A percentile compares a stretch with the other conserved stretches of the same genome.
These are phyloP conservation scores for Opisthocomus hoazin DNA, from an alignment of 2,113 vertebrate species.

Conservation along the genomic window DNA sequence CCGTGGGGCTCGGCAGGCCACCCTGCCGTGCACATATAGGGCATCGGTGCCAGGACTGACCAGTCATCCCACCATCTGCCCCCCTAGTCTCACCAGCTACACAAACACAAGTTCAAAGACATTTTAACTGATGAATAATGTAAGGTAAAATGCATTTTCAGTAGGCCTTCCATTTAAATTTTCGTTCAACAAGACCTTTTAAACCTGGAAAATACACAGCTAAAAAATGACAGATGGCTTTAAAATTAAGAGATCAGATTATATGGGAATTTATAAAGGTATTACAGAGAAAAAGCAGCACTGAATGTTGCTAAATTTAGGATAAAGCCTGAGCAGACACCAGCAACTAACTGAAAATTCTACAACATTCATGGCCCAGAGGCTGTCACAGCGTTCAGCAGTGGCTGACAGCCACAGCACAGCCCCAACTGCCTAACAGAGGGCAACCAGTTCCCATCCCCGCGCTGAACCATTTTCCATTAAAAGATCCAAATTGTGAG, in stretches of 20 bases:
- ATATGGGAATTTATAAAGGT: slow-evolving; percentile 43
- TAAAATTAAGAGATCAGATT: slow-evolving; percentile 47
- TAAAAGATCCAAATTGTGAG: neutral
- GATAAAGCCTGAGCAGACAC: slow-evolving; percentile 24
- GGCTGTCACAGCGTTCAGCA: neutral
- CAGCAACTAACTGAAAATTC: slow-evolving; percentile 40
- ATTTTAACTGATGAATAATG: slow-evolving; percentile 49
- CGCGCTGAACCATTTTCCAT: neutral
- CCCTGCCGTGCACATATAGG: accelerated
- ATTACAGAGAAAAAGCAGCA: slow-evolving; percentile 22
- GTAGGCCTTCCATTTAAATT: slow-evolving; percentile 40
- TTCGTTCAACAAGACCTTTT: slow-evolving; percentile 18
- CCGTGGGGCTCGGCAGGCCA: neutral
- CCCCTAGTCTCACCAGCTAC: neutral
- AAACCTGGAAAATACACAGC: slow-evolving; percentile 26
- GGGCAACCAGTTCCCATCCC: neutral
- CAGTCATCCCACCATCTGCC: neutral
- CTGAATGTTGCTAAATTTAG: slow-evolving; percentile 39
- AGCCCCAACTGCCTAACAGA: neutral
- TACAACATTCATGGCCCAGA: neutral
- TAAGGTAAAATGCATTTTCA: slow-evolving; percentile 44
- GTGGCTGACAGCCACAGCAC: neutral
- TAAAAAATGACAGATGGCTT: slow-evolving; percentile 45
- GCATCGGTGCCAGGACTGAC: neutral
- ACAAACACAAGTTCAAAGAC: slow-evolving; percentile 45